A percentile compares a stretch with the other conserved stretches of the same genome.
phyloP scores from a whole-genome alignment of 1,140 invertebrate species.

The Hylyphantes graminicola region DNA sequence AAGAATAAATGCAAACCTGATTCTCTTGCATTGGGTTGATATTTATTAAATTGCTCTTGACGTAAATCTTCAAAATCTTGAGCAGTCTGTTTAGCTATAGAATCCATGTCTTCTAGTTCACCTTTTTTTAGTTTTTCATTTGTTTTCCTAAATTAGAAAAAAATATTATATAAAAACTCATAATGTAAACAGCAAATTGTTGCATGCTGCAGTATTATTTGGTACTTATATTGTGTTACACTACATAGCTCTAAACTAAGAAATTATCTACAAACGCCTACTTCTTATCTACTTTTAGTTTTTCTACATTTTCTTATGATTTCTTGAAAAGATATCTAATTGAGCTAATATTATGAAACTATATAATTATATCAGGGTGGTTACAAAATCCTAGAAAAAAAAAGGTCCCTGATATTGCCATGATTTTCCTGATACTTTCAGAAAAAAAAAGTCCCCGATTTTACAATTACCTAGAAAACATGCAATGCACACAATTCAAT shows the following conservation, averaged over 20 bases:
- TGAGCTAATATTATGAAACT: no score
- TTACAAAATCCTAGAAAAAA: no score
- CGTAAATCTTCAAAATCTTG: conserved; percentile 83
- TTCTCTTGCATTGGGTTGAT: conserved; percentile 74
- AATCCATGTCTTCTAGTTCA: conserved; percentile 74
- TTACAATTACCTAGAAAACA: no score
- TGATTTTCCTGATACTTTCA: no score
- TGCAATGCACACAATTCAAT: no score
- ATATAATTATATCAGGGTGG: no score
- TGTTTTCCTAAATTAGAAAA: conserved; percentile 70
- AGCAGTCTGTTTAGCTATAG: conserved; percentile 76
- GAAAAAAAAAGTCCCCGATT: no score
- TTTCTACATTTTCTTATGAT: no score
- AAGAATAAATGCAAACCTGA: conserved; percentile 71
- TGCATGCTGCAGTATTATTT: neutral
- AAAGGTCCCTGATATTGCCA: no score
- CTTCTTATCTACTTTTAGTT: neutral
- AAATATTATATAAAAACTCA: neutral
- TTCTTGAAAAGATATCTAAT: no score
- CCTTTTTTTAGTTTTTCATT: conserved; percentile 73
- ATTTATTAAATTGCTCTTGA: conserved; percentile 77
- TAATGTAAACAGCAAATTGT: conserved; percentile 4
- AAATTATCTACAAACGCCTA: neutral
- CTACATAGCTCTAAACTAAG: neutral
- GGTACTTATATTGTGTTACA: neutral